These are phyloP conservation scores for Hyposoter dolosus DNA, from an alignment of 2,888 invertebrate species.

Conservation along the genomic window DNA sequence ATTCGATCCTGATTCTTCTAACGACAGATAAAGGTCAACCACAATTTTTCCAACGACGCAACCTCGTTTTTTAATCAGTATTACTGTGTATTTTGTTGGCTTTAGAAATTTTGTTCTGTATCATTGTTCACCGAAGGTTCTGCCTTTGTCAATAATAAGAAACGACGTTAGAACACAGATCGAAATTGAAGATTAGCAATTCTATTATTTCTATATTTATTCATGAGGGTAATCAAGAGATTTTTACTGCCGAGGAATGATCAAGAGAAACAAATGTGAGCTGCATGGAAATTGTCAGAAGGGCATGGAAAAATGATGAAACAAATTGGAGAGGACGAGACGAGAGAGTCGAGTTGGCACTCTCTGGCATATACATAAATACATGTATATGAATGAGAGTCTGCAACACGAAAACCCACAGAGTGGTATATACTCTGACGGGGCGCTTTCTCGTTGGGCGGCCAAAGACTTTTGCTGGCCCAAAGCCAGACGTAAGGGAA, in stretches of 20 bases:
- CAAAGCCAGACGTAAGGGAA: slow-evolving; percentile 47
- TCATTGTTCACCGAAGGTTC: not conserved
- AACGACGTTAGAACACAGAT: not conserved
- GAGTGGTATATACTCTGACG: slow-evolving; percentile 57
- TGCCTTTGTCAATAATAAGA: not conserved
- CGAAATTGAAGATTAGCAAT: not conserved
- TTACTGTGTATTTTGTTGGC: not conserved
- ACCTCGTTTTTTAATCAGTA: not conserved
- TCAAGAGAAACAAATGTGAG: slow-evolving; percentile 13
- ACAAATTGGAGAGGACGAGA: slow-evolving; percentile 32
- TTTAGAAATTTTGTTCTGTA: not conserved
- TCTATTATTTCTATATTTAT: not conserved
- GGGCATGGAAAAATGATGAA: slow-evolving; percentile 36
- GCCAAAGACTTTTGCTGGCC: slow-evolving; percentile 62
- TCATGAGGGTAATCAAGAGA: not conserved
- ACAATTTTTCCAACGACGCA: not conserved
- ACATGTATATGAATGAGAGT: slow-evolving; percentile 6
- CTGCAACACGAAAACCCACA: slow-evolving; percentile 28
- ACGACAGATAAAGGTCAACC: not conserved
- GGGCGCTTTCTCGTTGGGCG: slow-evolving; percentile 50
- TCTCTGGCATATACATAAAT: not conserved
- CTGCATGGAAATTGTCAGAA: not conserved
- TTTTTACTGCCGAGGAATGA: not conserved
- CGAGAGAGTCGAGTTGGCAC: slow-evolving; percentile 21
- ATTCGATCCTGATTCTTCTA: not conserved